phyloP scores from a whole-genome alignment of 2,797 vertebrate species.

The Threskiornis aethiopicus region DNA sequence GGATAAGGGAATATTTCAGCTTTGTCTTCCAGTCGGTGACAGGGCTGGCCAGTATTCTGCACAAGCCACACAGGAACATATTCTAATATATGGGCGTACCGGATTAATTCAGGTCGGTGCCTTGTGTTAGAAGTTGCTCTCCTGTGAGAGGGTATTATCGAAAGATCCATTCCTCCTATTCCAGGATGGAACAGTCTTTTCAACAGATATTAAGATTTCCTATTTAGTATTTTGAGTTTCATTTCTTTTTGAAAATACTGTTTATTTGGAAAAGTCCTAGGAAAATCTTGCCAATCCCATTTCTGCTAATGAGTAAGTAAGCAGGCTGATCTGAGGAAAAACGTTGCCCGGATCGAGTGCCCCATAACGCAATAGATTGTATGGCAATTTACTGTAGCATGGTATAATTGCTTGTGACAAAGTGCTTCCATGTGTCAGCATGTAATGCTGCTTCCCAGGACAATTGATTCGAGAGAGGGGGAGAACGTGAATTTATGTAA shows the following conservation, averaged over 20 bases:
- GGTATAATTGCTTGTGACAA: constrained; percentile 41
- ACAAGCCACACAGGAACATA: background rate
- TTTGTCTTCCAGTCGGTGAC: too few relatives aligned
- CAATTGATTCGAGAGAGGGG: constrained; percentile 33
- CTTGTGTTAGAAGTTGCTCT: too few relatives aligned
- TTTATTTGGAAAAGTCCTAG: background rate
- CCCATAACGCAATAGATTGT: background rate
- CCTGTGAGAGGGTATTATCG: rapidly evolving
- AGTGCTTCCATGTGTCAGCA: background rate
- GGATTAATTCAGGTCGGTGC: rapidly evolving
- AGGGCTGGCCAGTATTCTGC: background rate
- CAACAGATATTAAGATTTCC: background rate
- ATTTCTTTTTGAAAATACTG: background rate
- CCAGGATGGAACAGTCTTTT: background rate
- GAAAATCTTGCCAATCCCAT: background rate
- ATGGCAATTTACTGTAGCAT: background rate
- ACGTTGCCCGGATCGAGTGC: background rate
- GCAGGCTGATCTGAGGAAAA: background rate
- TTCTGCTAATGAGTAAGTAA: background rate
- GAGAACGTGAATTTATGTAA: background rate
- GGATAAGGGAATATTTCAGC: background rate
- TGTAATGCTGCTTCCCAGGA: background rate
- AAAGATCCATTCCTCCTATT: background rate
- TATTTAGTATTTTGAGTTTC: background rate
- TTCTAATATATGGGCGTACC: rapidly evolving